Evolutionary conservation across 2,797 vertebrate genomes (phyloP).

Genomic region (Epinephelus malabaricus): DNA sequence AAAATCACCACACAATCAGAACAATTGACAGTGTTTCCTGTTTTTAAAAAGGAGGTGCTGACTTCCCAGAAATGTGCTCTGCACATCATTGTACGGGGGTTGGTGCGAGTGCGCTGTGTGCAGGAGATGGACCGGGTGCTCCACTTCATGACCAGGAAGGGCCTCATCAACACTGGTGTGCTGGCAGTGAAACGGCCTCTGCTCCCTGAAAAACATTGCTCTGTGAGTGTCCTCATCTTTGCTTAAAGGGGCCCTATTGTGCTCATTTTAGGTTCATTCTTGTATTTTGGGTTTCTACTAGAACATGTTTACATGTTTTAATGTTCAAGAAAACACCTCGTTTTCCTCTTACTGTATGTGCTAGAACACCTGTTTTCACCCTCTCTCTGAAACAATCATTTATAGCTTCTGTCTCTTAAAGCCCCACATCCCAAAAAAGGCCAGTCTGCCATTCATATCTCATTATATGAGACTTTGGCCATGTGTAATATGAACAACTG

Average conservation of each 20-base stretch:
- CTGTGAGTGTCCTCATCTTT: constrained; percentile 81
- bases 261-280: too few relatives aligned
- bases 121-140: constrained; percentile 95
- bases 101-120: constrained; percentile 92
- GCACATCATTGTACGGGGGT: constrained; percentile 92
- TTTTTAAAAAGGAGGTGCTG: constrained; percentile 90
- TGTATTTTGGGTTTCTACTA: too few relatives aligned
- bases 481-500: too few relatives aligned
- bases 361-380: too few relatives aligned
- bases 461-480: too few relatives aligned
- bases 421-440: too few relatives aligned
- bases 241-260: not conserved
- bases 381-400: too few relatives aligned
- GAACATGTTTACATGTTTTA: too few relatives aligned
- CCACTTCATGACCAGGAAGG: constrained; percentile 96
- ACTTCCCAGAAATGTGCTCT: constrained; percentile 91
- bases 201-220: constrained; percentile 90
- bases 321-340: too few relatives aligned
- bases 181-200: constrained; percentile 89
- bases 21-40: rapidly evolving
- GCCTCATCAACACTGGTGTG: constrained; percentile 96
- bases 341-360: too few relatives aligned
- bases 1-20: not conserved
- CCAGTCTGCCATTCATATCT: too few relatives aligned
- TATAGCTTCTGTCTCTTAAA: too few relatives aligned